These are phyloP conservation scores for Blomia tropicalis DNA, from an alignment of 2,888 invertebrate species.

Conservation along the genomic window DNA sequence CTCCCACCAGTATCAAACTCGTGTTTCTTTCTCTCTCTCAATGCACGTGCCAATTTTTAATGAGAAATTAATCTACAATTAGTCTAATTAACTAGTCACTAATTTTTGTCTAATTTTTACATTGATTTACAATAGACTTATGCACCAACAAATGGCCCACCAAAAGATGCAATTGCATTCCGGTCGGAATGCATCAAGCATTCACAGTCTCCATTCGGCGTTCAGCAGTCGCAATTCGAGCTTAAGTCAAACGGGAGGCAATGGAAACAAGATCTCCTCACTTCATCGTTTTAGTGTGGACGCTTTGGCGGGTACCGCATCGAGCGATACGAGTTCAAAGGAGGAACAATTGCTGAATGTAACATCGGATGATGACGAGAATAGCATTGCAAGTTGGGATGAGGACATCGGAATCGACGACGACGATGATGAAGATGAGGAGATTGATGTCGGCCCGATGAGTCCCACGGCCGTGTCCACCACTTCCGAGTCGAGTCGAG, in stretches of 20 bases:
- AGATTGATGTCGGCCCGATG: constrained; percentile 20
- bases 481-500: constrained; percentile 21
- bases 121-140: neutral
- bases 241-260: too few relatives aligned
- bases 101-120: neutral
- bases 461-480: constrained; percentile 22
- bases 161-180: constrained; percentile 22
- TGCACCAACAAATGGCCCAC: constrained; percentile 23
- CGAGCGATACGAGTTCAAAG: constrained; percentile 11
- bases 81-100: neutral
- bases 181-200: neutral
- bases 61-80: constrained; percentile 8
- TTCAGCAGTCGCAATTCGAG: constrained; percentile 5
- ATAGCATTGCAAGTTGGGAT: constrained; percentile 22
- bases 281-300: constrained; percentile 24
- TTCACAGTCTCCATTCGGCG: neutral
- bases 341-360: constrained; percentile 17
- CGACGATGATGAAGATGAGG: constrained; percentile 23
- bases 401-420: constrained; percentile 21
- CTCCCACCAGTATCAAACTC: neutral
- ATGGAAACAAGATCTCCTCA: constrained; percentile 16
- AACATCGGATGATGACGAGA: constrained; percentile 21
- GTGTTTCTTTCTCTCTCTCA: neutral
- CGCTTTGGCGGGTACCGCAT: constrained; percentile 21
- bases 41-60: neutral